phyloP scores from a whole-genome alignment of 2,888 invertebrate genomes.

The Pterobdella sp. region DNA sequence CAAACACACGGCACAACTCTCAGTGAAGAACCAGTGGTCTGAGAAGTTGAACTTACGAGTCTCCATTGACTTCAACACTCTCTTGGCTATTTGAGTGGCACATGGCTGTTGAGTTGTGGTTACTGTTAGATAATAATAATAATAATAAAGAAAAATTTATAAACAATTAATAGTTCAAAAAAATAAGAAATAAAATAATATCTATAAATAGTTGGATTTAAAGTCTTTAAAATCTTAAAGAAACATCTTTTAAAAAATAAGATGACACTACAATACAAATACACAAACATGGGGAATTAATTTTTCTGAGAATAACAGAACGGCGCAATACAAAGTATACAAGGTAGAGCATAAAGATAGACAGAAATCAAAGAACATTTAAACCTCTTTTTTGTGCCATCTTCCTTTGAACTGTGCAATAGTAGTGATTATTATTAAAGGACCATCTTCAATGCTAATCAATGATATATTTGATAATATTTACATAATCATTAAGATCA shows the following conservation, averaged over 20 bases:
- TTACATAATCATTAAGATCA: no score
- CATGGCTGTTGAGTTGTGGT: conserved; percentile 14
- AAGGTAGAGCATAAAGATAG: background rate
- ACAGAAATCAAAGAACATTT: background rate
- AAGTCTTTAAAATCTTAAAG: no score
- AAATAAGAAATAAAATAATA: no score
- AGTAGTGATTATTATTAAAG: no score
- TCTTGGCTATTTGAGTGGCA: conserved; percentile 29
- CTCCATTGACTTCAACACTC: conserved; percentile 30
- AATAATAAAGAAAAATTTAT: background rate
- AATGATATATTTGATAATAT: no score
- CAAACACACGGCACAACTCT: conserved; percentile 53
- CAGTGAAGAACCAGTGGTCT: conserved; percentile 38
- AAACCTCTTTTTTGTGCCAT: conserved; percentile 42
- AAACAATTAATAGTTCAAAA: no score
- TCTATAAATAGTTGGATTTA: no score
- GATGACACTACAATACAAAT: no score
- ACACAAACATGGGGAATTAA: background rate
- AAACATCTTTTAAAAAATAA: no score
- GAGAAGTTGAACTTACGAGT: conserved; percentile 30
- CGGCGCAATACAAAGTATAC: background rate
- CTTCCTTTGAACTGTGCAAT: conserved; percentile 43
- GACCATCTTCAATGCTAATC: no score
- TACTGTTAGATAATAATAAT: background rate
- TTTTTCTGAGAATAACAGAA: background rate